Evolutionary conservation across 2,797 vertebrate genomes (phyloP), one percentile per base, ranked within the genome.

Genomic region (Capromys pilorides): DNA sequence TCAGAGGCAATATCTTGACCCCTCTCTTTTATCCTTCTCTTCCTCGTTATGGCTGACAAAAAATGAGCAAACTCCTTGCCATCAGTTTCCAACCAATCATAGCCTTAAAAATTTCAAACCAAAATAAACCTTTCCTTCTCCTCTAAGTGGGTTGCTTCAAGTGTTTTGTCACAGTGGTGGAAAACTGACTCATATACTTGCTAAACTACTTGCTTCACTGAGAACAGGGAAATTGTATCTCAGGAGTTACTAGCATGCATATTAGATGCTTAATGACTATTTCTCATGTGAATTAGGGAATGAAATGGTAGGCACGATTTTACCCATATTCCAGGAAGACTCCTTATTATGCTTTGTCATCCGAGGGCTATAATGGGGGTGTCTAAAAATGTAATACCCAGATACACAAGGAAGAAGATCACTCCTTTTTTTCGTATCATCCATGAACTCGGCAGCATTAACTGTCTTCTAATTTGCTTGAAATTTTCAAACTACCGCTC

Each of bases 391-490:
- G 16, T 91, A 54, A 19, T 81, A 39, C 61, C n/a, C 4, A 73
- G 57, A 28, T 28, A 91, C 13, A 80, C 1, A 49, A 4, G 28
- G n/a, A 41, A 90, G 86, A 59, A 92, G 54, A 81, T 80, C 45
- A 6, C 12, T n/a, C 6, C 31, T 24, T 28, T 5, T 64, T 26
- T 41, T 10, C 36, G 12, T 13, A 33, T n/a, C n/a, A 64, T 71
- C 81, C 62, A 80, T 57, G 41, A 64, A 78, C 80, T 93, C 24
- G 64, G 13, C 59, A 90, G 31, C 33, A 96, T 95, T 57, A 83
- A 86, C 66, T 88, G 73, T 93, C 91, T 93, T 96, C 91, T 90
- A 82, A 97, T 92, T 93, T 95, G 69, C 39, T 93, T 88, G 71
- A 94, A 51, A 94, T 86, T 87, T 93, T 82, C 57, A 77, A 79